Conservation (phyloP, 2,888 invertebrate species). For the Luffia ferchaultella region DNA sequence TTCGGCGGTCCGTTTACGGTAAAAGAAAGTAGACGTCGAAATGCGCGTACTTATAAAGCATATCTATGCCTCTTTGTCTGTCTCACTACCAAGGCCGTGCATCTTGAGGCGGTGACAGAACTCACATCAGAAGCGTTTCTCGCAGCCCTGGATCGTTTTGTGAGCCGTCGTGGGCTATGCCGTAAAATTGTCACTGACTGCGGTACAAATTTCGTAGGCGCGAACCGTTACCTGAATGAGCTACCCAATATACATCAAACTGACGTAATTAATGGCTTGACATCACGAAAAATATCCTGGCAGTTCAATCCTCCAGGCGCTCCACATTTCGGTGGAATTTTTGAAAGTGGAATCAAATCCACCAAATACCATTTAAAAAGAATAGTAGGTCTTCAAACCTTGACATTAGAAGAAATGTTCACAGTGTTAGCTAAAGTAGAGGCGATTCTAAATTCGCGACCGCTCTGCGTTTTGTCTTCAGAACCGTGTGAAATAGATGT, state of each 20-base stretch:
- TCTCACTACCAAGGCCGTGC: constrained; percentile 16
- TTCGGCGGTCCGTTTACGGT: constrained; percentile 14
- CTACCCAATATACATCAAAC: constrained; percentile 2
- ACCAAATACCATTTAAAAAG: constrained; percentile 20
- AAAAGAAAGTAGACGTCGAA: constrained; percentile 7
- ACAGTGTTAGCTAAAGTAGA: constrained; percentile 17
- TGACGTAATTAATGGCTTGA: constrained; percentile 8
- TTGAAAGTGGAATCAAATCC: constrained; percentile 21
- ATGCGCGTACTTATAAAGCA: constrained; percentile 6
- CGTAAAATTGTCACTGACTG: constrained; percentile 18
- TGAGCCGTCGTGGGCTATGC: constrained; percentile 12
- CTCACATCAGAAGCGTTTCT: constrained; percentile 18
- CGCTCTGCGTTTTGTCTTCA: constrained; percentile 11
- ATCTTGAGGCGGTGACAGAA: constrained; percentile 17
- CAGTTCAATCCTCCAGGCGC: constrained; percentile 20
- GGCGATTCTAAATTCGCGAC: constrained; percentile 18
- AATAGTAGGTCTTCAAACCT: constrained; percentile 12
- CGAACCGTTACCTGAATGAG: constrained; percentile 12
- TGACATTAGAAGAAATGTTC: constrained; percentile 18
- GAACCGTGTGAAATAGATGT: constrained; percentile 8
- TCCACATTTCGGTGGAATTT: constrained; percentile 22
- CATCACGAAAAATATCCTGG: constrained; percentile 16
- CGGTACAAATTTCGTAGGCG: constrained; percentile 23
- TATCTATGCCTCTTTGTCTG: constrained; percentile 14
- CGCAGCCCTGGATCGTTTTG: constrained; percentile 8